Evolutionary conservation across 2,113 vertebrate genomes (phyloP).

Genomic region (Eurystomus gularis): DNA sequence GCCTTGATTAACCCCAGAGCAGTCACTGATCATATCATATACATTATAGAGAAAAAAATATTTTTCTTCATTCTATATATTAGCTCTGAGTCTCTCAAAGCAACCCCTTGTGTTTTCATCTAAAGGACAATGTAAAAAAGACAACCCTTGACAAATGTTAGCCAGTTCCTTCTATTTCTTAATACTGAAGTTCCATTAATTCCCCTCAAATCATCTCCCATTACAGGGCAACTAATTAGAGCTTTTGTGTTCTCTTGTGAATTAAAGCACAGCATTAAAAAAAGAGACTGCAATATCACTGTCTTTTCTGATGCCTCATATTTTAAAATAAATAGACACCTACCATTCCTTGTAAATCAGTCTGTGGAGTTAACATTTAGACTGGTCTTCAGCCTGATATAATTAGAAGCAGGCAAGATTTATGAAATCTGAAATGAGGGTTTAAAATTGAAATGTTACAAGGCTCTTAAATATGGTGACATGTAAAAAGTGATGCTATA

Average conservation of each 20-base stretch:
- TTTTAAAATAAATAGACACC: conserved; percentile 5
- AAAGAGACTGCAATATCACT: background rate
- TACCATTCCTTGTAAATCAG: background rate
- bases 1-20: background rate
- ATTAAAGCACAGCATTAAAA: background rate
- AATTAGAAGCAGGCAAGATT: conserved; percentile 13
- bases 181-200: background rate
- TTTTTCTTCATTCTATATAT: background rate
- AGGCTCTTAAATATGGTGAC: background rate
- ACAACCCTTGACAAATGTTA: background rate
- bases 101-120: background rate
- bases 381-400: background rate
- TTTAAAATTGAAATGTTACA: background rate
- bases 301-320: background rate
- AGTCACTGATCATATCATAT: background rate
- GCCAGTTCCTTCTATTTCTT: background rate
- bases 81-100: background rate
- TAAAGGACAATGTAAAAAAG: background rate
- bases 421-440: conserved; percentile 14
- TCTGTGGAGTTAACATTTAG: background rate
- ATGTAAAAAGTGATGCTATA: background rate
- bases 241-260: background rate
- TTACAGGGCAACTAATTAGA: background rate
- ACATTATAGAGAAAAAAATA: background rate
- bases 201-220: background rate